Percentiles rank a stretch among this genome's conserved stretches.
These are phyloP conservation scores for Eulemur coronatus DNA, from an alignment of 2,797 vertebrate species.

Conservation along the genomic window DNA sequence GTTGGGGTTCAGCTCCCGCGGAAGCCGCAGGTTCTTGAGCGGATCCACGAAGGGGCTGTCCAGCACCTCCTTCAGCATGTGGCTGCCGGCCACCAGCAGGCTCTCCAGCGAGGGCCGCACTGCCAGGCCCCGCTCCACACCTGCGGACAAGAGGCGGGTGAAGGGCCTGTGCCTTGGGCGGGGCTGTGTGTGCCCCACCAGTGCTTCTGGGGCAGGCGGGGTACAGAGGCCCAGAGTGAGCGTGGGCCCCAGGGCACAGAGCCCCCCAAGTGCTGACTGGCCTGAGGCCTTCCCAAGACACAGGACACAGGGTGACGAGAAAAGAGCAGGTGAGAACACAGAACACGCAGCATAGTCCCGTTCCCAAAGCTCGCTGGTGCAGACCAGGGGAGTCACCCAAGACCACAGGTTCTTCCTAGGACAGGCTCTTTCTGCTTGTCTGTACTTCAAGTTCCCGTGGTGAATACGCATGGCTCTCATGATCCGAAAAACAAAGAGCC, in stretches of 20 bases:
- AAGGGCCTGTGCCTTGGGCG: not conserved
- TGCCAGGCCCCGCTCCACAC: constrained; percentile 71
- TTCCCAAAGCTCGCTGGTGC: accelerated
- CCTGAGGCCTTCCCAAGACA: not conserved
- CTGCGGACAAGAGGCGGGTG: constrained; percentile 34
- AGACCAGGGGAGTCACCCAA: not conserved
- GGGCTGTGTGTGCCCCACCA: not conserved
- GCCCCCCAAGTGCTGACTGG: not conserved
- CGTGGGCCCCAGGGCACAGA: not conserved
- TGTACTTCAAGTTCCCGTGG: not conserved
- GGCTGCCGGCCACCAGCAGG: constrained; percentile 93
- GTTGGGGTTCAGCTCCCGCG: constrained; percentile 93
- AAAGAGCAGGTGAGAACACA: accelerated
- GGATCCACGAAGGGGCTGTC: constrained; percentile 87
- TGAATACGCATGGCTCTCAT: not conserved
- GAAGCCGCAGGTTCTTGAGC: constrained; percentile 91
- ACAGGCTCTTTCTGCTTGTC: not conserved
- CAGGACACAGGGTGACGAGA: not conserved
- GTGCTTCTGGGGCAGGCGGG: not conserved
- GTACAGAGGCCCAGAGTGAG: not conserved
- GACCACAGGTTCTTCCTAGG: not conserved
- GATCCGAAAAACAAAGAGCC: not conserved
- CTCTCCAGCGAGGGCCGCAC: constrained; percentile 90
- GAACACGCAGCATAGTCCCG: accelerated
- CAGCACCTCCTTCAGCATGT: constrained; percentile 95